These are phyloP conservation scores for Pandemis cinnamomeana DNA, from an alignment of 2,888 invertebrate species.

Conservation along the genomic window DNA sequence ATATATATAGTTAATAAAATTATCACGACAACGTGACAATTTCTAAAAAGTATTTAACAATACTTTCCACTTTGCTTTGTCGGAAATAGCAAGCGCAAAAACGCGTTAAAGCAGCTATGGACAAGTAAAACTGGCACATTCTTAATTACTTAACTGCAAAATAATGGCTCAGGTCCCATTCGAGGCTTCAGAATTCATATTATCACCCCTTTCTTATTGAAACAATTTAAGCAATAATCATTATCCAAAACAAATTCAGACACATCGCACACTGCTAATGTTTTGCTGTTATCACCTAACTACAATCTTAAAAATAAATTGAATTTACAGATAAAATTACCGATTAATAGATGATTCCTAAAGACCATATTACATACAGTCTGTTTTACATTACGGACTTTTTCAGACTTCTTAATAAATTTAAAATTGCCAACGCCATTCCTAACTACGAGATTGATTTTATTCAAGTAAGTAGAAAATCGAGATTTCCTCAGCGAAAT, in stretches of 20 bases:
- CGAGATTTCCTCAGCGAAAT: slow-evolving; percentile 73
- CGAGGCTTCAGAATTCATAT: slow-evolving; percentile 71
- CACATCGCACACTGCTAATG: slow-evolving; percentile 63
- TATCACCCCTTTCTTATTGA: slow-evolving; percentile 54
- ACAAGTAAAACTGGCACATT: slow-evolving; percentile 47
- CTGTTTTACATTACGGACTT: slow-evolving; percentile 68
- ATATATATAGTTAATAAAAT: not conserved
- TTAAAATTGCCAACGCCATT: slow-evolving; percentile 73
- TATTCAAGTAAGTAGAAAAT: slow-evolving; percentile 74
- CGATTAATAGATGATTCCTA: slow-evolving; percentile 71
- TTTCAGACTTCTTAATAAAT: slow-evolving; percentile 76
- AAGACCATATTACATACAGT: slow-evolving; percentile 76
- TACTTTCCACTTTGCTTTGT: slow-evolving; percentile 9
- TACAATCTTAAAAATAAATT: slow-evolving; percentile 78
- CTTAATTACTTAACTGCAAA: slow-evolving; percentile 42
- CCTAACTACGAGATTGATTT: slow-evolving; percentile 79
- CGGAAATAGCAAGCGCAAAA: slow-evolving; percentile 53
- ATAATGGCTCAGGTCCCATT: slow-evolving; percentile 56
- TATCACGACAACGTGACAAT: slow-evolving; percentile 21
- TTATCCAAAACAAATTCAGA: slow-evolving; percentile 61
- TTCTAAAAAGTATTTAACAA: slow-evolving; percentile 15
- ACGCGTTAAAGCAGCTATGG: slow-evolving; percentile 54
- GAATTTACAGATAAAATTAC: slow-evolving; percentile 75
- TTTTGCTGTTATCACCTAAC: slow-evolving; percentile 72
- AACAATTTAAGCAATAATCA: slow-evolving; percentile 63